Conservation (phyloP, 2,797 vertebrate species). For the Hipposideros larvatus region DNA sequence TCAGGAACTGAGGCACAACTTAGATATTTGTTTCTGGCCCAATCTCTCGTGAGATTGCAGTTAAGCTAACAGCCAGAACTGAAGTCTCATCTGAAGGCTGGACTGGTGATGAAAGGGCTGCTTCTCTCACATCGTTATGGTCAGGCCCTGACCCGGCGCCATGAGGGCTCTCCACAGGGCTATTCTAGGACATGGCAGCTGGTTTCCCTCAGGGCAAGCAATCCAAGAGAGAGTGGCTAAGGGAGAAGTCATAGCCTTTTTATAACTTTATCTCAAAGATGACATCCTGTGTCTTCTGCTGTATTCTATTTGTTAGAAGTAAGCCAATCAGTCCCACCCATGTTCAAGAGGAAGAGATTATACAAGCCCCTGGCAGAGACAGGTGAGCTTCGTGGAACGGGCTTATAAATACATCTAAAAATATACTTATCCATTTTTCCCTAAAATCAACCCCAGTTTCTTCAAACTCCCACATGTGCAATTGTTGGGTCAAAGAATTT, state of each 20-base stretch:
- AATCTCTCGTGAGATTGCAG: background rate
- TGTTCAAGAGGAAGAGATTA: background rate
- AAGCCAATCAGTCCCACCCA: background rate
- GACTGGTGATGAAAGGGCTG: background rate
- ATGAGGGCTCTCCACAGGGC: background rate
- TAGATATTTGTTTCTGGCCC: background rate
- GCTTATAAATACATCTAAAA: background rate
- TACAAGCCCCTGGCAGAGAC: background rate
- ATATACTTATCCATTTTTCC: background rate
- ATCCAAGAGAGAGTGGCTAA: background rate
- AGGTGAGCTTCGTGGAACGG: background rate
- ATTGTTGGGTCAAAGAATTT: background rate
- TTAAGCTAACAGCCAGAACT: background rate
- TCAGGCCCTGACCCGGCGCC: background rate
- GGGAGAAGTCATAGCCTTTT: background rate
- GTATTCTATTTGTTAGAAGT: background rate
- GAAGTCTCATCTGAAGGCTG: background rate
- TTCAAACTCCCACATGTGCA: background rate
- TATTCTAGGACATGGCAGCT: background rate
- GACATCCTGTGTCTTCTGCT: background rate
- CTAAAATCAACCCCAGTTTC: background rate
- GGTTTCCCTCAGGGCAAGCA: background rate
- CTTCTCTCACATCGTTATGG: background rate
- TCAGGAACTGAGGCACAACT: background rate
- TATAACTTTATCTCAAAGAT: background rate